Percentiles rank a stretch among this genome's conserved stretches.
Evolutionary conservation across 2,797 vertebrate genomes (phyloP).

Genomic region (Enteromius unitaeniatus): DNA sequence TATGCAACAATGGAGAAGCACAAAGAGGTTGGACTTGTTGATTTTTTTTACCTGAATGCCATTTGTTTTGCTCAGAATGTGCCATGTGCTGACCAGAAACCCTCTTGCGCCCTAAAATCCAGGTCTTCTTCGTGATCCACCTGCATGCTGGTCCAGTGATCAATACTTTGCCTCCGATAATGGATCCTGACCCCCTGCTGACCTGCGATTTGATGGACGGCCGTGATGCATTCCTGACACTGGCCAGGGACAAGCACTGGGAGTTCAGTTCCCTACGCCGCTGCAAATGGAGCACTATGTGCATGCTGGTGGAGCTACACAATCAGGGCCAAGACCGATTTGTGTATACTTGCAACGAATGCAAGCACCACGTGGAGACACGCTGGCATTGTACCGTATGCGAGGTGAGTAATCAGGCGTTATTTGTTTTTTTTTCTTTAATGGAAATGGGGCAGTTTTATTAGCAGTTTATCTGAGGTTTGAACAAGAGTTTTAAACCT

Average conservation of each 20-base stretch:
- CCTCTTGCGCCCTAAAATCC: not conserved
- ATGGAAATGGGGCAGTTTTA: not conserved
- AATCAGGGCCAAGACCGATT: constrained; percentile 98
- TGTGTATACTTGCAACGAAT: constrained; percentile 97
- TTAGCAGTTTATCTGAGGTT: not conserved
- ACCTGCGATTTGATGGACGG: constrained; percentile 99
- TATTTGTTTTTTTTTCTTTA: not conserved
- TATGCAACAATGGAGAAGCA: constrained; percentile 98
- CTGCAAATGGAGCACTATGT: constrained; percentile 97
- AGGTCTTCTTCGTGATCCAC: constrained; percentile 99
- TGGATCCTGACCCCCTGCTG: constrained; percentile 91
- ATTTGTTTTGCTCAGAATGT: not conserved
- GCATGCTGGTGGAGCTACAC: constrained; percentile 96
- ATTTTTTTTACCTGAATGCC: not conserved
- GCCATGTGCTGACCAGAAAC: not conserved
- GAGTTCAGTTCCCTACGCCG: constrained; percentile 95
- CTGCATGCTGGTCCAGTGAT: constrained; percentile 88
- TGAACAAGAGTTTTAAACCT: not conserved
- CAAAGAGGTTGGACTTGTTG: constrained; percentile 86
- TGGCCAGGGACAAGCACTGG: constrained; percentile 97
- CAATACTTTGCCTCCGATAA: constrained; percentile 92
- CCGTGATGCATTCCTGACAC: constrained; percentile 93
- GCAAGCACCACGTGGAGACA: constrained; percentile 97
- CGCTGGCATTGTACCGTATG: constrained; percentile 98
- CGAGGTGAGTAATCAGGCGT: constrained; percentile 79